These are phyloP conservation scores for Hoplodrina blanda DNA, from an alignment of 2,888 invertebrate genomes.

Conservation along the genomic window DNA sequence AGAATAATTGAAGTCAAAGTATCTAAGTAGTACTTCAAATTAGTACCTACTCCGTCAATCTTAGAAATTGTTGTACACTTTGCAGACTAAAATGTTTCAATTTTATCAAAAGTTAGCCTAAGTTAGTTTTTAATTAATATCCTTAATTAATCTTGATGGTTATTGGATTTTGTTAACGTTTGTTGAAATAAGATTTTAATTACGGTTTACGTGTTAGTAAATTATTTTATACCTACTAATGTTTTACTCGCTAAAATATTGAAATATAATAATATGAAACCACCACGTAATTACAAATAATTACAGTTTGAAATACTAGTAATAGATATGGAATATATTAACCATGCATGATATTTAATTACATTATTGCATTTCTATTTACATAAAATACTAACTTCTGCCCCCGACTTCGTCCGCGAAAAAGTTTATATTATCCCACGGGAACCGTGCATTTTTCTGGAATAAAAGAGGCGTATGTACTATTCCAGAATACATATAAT, in stretches of 20 bases:
- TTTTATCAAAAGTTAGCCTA: constrained; percentile 19
- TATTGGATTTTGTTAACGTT: constrained; percentile 20
- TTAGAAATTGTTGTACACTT: constrained; percentile 43
- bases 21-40: constrained; percentile 43
- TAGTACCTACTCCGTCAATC: constrained; percentile 32
- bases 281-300: not conserved
- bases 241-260: not conserved
- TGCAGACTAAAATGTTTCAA: constrained; percentile 34
- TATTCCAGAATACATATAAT: too few relatives aligned
- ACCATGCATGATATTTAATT: constrained; percentile 3
- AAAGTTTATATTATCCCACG: too few relatives aligned
- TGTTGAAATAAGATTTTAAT: constrained; percentile 3
- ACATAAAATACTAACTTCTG: too few relatives aligned
- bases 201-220: not conserved
- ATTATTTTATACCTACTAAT: not conserved
- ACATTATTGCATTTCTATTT: not conserved
- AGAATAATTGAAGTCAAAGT: constrained; percentile 50
- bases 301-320: not conserved
- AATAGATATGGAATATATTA: not conserved
- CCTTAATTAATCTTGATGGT: constrained; percentile 18
- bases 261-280: not conserved
- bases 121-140: constrained; percentile 36
- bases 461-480: too few relatives aligned
- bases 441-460: too few relatives aligned
- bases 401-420: too few relatives aligned